phyloP scores from a whole-genome alignment of 2,888 invertebrate species.

The Drosophila longiperda region DNA sequence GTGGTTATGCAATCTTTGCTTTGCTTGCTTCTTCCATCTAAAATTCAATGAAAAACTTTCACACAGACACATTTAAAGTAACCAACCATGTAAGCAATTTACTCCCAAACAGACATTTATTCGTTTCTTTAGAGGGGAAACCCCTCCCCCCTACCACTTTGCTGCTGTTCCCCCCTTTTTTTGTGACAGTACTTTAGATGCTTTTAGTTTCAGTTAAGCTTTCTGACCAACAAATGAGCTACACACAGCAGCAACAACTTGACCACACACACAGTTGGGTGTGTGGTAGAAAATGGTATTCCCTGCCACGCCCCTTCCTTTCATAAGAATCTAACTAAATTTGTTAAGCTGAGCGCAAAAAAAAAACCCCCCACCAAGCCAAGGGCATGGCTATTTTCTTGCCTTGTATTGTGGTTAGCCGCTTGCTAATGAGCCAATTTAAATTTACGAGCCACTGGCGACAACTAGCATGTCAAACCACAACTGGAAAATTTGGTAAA shows the following conservation, averaged over 20 bases:
- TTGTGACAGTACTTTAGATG: constrained; percentile 59
- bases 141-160: not conserved
- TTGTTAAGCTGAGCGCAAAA: constrained; percentile 27
- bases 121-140: not conserved
- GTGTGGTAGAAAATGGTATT: not conserved
- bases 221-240: constrained; percentile 70
- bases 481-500: not conserved
- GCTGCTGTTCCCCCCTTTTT: constrained; percentile 35
- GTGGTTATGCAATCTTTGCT: constrained; percentile 54
- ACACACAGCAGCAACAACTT: constrained; percentile 30
- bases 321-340: constrained; percentile 13
- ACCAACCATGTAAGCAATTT: constrained; percentile 51
- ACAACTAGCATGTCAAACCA: constrained; percentile 12
- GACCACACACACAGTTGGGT: constrained; percentile 8
- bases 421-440: constrained; percentile 77
- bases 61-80: constrained; percentile 50
- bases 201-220: constrained; percentile 74
- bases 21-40: constrained; percentile 36
- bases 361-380: too few species aligned
- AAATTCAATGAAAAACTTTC: constrained; percentile 76
- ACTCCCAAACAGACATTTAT: constrained; percentile 12
- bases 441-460: constrained; percentile 62
- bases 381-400: constrained; percentile 19
- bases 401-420: constrained; percentile 67
- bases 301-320: constrained; percentile 3